Evolutionary conservation across 2,113 vertebrate genomes (phyloP).

Genomic region (Pongo pygmaeus): DNA sequence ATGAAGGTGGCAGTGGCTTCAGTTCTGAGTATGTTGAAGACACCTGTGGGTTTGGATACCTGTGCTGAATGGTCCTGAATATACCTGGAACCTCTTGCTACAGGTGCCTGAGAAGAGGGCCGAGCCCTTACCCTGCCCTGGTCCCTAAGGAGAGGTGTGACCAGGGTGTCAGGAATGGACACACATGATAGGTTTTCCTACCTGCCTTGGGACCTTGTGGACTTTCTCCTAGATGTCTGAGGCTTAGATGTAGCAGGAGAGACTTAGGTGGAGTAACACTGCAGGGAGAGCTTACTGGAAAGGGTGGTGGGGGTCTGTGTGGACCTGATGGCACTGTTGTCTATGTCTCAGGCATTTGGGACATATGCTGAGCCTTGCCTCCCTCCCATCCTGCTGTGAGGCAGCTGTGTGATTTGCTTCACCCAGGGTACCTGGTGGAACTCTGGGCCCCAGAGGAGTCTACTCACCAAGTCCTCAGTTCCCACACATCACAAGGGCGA

Average conservation of each 20-base stretch:
- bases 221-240: background rate
- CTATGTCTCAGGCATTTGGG: background rate
- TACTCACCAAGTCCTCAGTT: background rate
- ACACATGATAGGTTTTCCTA: background rate
- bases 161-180: background rate
- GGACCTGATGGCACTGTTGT: background rate
- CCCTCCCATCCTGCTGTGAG: rapidly evolving
- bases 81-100: background rate
- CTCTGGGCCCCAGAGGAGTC: background rate
- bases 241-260: background rate
- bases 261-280: background rate
- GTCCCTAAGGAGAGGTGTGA: background rate
- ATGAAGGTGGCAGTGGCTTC: background rate
- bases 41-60: background rate
- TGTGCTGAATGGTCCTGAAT: background rate
- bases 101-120: background rate
- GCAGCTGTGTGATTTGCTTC: background rate
- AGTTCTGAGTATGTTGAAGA: background rate
- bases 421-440: background rate
- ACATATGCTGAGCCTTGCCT: background rate
- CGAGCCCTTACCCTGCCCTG: background rate
- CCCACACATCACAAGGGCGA: background rate
- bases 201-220: background rate
- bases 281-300: background rate
- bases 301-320: background rate